These are phyloP conservation scores for Philereme vetulata DNA, from an alignment of 2,888 invertebrate genomes.

Conservation along the genomic window DNA sequence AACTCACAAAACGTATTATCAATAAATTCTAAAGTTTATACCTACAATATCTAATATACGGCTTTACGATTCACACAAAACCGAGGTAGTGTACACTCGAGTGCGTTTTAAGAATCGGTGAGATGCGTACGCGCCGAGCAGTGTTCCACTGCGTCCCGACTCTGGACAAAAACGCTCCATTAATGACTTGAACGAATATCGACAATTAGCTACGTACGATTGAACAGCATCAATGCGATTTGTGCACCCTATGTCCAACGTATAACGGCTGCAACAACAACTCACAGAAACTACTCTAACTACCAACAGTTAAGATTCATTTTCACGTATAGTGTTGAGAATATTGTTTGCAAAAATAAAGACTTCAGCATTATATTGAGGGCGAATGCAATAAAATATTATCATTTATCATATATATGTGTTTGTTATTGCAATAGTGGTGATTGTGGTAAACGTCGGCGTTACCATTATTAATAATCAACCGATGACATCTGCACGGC, in stretches of 20 bases:
- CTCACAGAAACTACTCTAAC: slow-evolving; percentile 34
- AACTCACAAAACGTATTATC: slow-evolving; percentile 42
- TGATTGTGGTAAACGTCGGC: slow-evolving; percentile 79
- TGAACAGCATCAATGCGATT: slow-evolving; percentile 77
- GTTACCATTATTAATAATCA: slow-evolving; percentile 74
- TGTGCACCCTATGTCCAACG: slow-evolving; percentile 63
- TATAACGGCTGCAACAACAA: slow-evolving; percentile 47
- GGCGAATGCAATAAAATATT: slow-evolving; percentile 77
- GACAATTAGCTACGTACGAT: slow-evolving; percentile 82
- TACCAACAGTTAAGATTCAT: slow-evolving; percentile 21
- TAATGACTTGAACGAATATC: slow-evolving; percentile 74
- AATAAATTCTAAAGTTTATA: slow-evolving; percentile 43
- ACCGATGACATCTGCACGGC: slow-evolving; percentile 71
- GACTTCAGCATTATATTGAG: slow-evolving; percentile 74
- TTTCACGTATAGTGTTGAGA: slow-evolving; percentile 29
- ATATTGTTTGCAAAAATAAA: slow-evolving; percentile 66
- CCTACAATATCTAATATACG: slow-evolving; percentile 46
- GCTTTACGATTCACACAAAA: slow-evolving; percentile 55
- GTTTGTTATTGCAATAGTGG: slow-evolving; percentile 76
- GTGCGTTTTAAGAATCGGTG: slow-evolving; percentile 56
- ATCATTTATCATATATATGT: slow-evolving; percentile 79
- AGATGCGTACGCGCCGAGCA: slow-evolving; percentile 54
- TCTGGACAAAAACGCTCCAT: slow-evolving; percentile 62
- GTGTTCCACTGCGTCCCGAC: slow-evolving; percentile 45
- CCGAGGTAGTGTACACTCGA: slow-evolving; percentile 56